These are phyloP conservation scores for Cynodonichthys magdalenae DNA, from an alignment of 2,797 vertebrate genomes.

Conservation along the genomic window DNA sequence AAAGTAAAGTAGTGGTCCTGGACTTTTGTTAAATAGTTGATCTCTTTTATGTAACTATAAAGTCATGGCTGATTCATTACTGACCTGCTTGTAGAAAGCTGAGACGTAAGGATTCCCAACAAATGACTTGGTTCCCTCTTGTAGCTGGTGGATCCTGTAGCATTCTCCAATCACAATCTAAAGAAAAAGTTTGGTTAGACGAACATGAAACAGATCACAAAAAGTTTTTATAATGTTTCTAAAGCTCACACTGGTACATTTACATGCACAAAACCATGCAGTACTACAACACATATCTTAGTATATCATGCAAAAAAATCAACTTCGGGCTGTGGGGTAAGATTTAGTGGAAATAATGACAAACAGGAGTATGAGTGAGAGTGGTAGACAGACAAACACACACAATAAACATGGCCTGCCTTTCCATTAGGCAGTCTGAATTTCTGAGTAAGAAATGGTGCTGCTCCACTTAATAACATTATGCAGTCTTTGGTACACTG, in stretches of 20 bases:
- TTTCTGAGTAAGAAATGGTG: constrained; percentile 32
- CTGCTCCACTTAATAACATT: constrained; percentile 31
- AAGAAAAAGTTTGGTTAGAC: constrained; percentile 20
- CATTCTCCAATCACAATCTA: constrained; percentile 96
- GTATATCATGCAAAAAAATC: constrained; percentile 53
- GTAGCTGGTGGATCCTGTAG: constrained; percentile 92
- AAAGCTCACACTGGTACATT: neutral
- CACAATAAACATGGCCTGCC: constrained; percentile 79
- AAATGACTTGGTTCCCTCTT: constrained; percentile 90
- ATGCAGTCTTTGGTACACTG: constrained; percentile 21
- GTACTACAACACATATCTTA: neutral
- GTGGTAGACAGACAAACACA: constrained; percentile 52
- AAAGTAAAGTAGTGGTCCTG: too few relatives aligned
- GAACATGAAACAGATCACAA: neutral
- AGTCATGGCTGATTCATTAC: neutral
- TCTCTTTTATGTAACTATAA: too few relatives aligned
- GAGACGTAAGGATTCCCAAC: constrained; percentile 93
- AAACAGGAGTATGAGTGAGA: constrained; percentile 41
- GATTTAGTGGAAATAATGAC: constrained; percentile 24
- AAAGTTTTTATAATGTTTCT: neutral
- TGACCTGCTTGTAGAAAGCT: constrained; percentile 91
- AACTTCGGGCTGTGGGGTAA: constrained; percentile 29
- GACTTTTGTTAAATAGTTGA: too few relatives aligned
- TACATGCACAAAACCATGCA: constrained; percentile 28
- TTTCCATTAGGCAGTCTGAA: constrained; percentile 74